Evolutionary conservation across 1,140 invertebrate genomes (phyloP).

Genomic region (Drosophila lacteicornis): DNA sequence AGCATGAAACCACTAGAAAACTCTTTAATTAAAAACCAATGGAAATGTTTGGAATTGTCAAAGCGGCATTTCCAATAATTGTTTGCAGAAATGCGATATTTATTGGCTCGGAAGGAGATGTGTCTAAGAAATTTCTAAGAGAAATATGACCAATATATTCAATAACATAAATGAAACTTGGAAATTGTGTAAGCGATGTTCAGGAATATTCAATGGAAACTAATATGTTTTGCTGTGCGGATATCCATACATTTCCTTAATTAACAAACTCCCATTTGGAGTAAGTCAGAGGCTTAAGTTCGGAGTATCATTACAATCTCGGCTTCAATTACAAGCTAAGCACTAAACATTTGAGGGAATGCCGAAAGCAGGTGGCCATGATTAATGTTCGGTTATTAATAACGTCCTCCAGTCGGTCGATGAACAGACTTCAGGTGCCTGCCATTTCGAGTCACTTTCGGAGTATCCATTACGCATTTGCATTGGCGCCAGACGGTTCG

Average conservation of each 20-base stretch:
- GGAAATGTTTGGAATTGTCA: not conserved
- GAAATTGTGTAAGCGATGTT: too few relatives aligned
- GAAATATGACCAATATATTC: too few relatives aligned
- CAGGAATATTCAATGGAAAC: too few relatives aligned
- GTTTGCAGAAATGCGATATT: not conserved
- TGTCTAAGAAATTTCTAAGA: too few relatives aligned
- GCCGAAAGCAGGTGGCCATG: slow-evolving; percentile 50
- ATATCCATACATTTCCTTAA: slow-evolving; percentile 12
- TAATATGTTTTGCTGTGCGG: not conserved
- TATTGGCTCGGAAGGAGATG: not conserved
- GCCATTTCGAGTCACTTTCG: slow-evolving; percentile 66
- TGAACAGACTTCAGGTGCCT: slow-evolving; percentile 50
- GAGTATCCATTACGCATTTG: slow-evolving; percentile 73
- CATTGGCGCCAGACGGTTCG: slow-evolving; percentile 56
- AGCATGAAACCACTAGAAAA: slow-evolving; percentile 26
- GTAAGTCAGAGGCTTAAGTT: slow-evolving; percentile 15
- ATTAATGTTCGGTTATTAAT: slow-evolving; percentile 75
- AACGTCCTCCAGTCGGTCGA: slow-evolving; percentile 32
- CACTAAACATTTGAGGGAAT: slow-evolving; percentile 57
- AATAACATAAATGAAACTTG: not conserved
- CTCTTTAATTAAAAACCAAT: slow-evolving; percentile 25
- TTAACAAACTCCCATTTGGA: slow-evolving; percentile 30
- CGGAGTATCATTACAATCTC: slow-evolving; percentile 45
- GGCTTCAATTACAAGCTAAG: slow-evolving; percentile 64
- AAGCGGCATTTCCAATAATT: slow-evolving; percentile 1